phyloP scores from a whole-genome alignment of 1,140 invertebrate species.

The Oreohelix idahoensis region DNA sequence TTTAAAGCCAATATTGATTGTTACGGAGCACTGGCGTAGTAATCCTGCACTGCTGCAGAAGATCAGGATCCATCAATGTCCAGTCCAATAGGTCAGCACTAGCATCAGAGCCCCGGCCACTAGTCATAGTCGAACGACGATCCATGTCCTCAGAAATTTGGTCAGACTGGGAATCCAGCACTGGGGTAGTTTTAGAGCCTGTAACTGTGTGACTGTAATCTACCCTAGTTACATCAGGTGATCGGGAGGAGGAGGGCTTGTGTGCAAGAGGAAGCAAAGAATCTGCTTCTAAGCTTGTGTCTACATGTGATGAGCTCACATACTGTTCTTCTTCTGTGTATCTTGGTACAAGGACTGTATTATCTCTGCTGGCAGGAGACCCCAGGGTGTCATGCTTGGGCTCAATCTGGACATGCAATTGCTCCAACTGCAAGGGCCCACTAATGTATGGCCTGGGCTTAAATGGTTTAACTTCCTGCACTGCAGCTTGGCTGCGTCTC shows the following conservation, averaged over 20 bases:
- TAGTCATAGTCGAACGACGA: conserved; percentile 59
- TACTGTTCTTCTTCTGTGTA: not conserved
- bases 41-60: conserved; percentile 61
- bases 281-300: not conserved
- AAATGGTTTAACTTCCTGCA: conserved; percentile 20
- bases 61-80: conserved; percentile 62
- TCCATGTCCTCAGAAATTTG: conserved; percentile 48
- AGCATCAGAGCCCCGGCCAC: conserved; percentile 49
- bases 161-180: conserved; percentile 38
- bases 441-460: conserved; percentile 60
- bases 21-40: conserved; percentile 60
- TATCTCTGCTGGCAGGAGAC: conserved; percentile 48
- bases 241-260: conserved; percentile 29
- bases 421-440: conserved; percentile 64
- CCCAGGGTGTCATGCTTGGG: conserved; percentile 47
- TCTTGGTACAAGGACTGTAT: conserved; percentile 37
- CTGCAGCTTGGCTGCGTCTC: conserved; percentile 43
- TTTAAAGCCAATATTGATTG: conserved; percentile 65
- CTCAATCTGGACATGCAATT: conserved; percentile 67
- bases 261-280: not conserved
- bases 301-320: conserved; percentile 4
- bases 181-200: conserved; percentile 33
- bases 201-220: conserved; percentile 13
- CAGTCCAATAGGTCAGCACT: conserved; percentile 62
- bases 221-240: conserved; percentile 20